phyloP scores from a whole-genome alignment of 2,797 vertebrate species.

The Galaxias olidus region DNA sequence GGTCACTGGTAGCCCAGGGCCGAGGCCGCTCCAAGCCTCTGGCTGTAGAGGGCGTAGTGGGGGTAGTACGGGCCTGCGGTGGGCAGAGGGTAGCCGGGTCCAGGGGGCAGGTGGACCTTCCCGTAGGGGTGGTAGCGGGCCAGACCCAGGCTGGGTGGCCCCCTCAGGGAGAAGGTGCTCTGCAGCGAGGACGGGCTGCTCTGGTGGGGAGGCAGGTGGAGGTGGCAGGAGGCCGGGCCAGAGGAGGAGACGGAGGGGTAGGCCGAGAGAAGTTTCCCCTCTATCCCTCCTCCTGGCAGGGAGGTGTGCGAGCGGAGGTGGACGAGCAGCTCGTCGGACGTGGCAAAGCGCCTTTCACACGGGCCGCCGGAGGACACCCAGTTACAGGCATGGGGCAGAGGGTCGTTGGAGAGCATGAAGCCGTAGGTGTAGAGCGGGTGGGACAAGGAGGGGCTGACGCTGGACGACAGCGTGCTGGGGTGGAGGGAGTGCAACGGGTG shows the following conservation, averaged over 20 bases:
- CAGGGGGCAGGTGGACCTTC: slow-evolving; percentile 88
- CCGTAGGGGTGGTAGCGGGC: slow-evolving; percentile 95
- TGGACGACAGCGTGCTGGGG: slow-evolving; percentile 82
- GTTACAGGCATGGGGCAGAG: slow-evolving; percentile 93
- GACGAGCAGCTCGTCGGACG: slow-evolving; percentile 93
- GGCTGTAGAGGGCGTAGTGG: slow-evolving; percentile 93
- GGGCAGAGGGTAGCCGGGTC: slow-evolving; percentile 85
- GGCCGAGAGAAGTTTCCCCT: slow-evolving; percentile 90
- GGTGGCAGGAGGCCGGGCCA: slow-evolving; percentile 87
- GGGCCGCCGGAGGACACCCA: slow-evolving; percentile 96
- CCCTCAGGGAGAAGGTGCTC: slow-evolving; percentile 89
- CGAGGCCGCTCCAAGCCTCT: slow-evolving; percentile 93
- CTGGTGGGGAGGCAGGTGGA: slow-evolving; percentile 93
- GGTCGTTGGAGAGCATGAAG: slow-evolving; percentile 96
- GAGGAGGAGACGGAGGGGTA: slow-evolving; percentile 83
- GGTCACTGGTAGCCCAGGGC: slow-evolving; percentile 94
- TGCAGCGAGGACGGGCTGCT: slow-evolving; percentile 84
- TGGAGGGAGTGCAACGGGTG: slow-evolving; percentile 92
- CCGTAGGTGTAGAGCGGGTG: slow-evolving; percentile 96
- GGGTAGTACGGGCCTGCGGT: slow-evolving; percentile 92
- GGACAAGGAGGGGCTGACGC: slow-evolving; percentile 82
- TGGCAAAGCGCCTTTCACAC: slow-evolving; percentile 94
- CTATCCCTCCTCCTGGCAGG: slow-evolving; percentile 80
- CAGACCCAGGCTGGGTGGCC: slow-evolving; percentile 89
- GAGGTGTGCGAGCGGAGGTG: slow-evolving; percentile 95